A percentile compares a stretch with the other conserved stretches of the same genome.
Conservation (phyloP, 2,888 invertebrate genomes). For the Lasioglossum oenotherae region DNA sequence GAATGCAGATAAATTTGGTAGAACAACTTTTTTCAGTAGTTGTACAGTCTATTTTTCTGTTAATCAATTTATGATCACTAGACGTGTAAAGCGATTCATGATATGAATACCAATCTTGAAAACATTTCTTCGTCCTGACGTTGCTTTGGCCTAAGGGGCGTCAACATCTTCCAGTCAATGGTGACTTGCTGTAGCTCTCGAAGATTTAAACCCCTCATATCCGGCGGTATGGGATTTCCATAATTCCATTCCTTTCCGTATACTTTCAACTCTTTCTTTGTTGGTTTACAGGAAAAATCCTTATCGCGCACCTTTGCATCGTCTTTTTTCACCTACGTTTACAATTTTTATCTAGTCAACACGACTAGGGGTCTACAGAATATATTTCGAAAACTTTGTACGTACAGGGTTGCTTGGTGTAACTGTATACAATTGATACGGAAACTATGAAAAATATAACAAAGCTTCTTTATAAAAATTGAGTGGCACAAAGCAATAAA, state of each 20-base stretch:
- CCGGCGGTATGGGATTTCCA: slow-evolving; percentile 92
- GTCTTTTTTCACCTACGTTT: slow-evolving; percentile 88
- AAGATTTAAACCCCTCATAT: slow-evolving; percentile 91
- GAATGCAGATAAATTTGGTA: background rate
- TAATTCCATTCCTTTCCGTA: slow-evolving; percentile 88
- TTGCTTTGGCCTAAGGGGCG: slow-evolving; percentile 93
- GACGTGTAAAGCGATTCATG: background rate
- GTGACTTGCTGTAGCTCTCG: slow-evolving; percentile 93
- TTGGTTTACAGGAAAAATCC: slow-evolving; percentile 90
- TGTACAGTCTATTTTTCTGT: too few species aligned
- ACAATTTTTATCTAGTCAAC: slow-evolving; percentile 4
- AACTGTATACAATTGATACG: background rate
- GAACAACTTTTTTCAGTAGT: background rate
- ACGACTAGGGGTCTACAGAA: background rate
- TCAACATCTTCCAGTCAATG: slow-evolving; percentile 97
- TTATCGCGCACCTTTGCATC: slow-evolving; percentile 91
- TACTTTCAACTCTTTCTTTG: slow-evolving; percentile 89
- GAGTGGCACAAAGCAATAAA: background rate
- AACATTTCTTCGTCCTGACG: slow-evolving; percentile 95
- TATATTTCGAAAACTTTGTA: background rate
- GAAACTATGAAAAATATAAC: background rate
- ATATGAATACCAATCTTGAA: slow-evolving; percentile 84
- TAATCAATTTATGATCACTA: too few species aligned
- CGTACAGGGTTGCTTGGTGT: background rate
- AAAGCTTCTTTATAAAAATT: background rate